These are phyloP conservation scores for Lophotriccus pileatus DNA, from an alignment of 2,797 vertebrate genomes.

Conservation along the genomic window DNA sequence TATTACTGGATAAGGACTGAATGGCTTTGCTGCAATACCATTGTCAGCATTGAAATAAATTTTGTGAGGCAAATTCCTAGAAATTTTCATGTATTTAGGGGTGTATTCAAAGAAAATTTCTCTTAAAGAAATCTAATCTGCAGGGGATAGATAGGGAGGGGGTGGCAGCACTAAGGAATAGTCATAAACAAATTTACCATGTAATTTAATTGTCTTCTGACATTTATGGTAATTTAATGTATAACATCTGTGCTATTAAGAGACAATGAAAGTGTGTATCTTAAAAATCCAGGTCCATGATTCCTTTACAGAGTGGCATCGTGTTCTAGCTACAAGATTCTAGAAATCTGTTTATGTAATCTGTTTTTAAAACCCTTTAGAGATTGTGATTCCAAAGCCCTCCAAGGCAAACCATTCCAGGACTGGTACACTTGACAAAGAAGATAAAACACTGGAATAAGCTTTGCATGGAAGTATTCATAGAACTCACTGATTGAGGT, in stretches of 20 bases:
- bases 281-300: neutral
- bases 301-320: neutral
- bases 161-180: neutral
- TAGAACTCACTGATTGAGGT: neutral
- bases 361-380: neutral
- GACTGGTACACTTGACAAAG: conserved; percentile 3
- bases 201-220: neutral
- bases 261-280: neutral
- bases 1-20: neutral
- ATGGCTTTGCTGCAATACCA: neutral
- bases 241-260: neutral
- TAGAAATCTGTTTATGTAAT: neutral
- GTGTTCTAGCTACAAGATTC: neutral
- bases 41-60: neutral
- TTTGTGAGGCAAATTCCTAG: neutral
- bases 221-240: neutral
- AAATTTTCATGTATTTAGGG: neutral
- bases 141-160: neutral
- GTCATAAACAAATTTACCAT: neutral
- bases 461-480: neutral
- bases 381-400: neutral
- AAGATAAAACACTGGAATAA: neutral
- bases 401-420: neutral
- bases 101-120: neutral
- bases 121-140: neutral